A percentile compares a stretch with the other conserved stretches of the same genome.
These are phyloP conservation scores for Parazoanthus swiftii DNA, from an alignment of 92 coral and sea anemone species.

Conservation along the genomic window DNA sequence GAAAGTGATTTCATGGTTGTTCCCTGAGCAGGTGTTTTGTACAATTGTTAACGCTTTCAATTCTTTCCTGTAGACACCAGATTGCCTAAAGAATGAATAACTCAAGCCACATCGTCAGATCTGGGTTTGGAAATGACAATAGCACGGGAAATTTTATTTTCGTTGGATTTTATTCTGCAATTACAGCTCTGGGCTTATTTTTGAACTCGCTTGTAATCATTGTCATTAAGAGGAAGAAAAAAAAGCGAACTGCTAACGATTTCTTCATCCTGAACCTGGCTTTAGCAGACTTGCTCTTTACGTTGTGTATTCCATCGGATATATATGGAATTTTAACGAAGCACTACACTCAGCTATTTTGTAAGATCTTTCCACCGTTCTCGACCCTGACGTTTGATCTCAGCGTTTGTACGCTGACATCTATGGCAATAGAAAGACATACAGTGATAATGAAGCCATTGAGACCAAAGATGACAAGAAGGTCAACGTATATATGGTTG, in stretches of 20 bases:
- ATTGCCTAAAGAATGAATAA: conserved; percentile 9
- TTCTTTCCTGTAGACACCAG: not conserved
- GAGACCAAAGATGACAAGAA: conserved; percentile 29
- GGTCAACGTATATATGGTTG: conserved; percentile 9
- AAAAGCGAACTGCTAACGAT: conserved; percentile 34
- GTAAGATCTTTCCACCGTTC: conserved; percentile 34
- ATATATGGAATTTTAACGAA: conserved; percentile 22
- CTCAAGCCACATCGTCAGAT: not conserved
- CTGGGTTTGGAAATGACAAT: not conserved
- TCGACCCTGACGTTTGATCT: conserved; percentile 32
- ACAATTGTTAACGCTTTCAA: not conserved
- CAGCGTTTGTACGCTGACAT: conserved; percentile 22
- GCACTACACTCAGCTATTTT: conserved; percentile 11
- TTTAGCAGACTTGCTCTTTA: conserved; percentile 17
- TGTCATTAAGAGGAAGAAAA: conserved; percentile 27
- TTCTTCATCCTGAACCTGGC: conserved; percentile 38
- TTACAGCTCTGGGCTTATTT: conserved; percentile 32
- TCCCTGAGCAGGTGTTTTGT: not conserved
- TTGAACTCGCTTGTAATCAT: conserved; percentile 19
- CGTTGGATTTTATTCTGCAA: conserved; percentile 21
- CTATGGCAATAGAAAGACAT: conserved; percentile 37
- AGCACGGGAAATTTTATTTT: conserved; percentile 28
- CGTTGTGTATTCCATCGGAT: conserved; percentile 35
- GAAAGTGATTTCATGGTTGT: not conserved
- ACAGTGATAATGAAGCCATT: conserved; percentile 26